Conservation (phyloP, 2,888 invertebrate genomes). For the Chrysodeixis includens region DNA sequence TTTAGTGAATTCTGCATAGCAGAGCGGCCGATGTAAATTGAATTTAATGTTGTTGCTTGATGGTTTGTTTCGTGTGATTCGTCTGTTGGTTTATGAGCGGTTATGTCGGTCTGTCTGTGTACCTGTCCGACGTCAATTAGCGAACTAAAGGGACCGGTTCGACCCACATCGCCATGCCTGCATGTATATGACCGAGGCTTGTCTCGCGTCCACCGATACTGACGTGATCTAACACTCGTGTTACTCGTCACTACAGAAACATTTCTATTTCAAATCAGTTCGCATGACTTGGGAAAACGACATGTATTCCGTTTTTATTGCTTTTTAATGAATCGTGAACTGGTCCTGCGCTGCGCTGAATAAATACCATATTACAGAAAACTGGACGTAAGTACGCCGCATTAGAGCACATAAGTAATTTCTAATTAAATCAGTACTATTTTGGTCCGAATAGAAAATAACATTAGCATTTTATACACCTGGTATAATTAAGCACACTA, state of each 20-base stretch:
- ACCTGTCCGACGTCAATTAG: slow-evolving; percentile 85
- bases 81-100: slow-evolving; percentile 62
- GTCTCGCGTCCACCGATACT: slow-evolving; percentile 63
- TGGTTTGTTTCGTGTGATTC: slow-evolving; percentile 64
- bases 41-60: slow-evolving; percentile 66
- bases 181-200: slow-evolving; percentile 73
- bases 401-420: slow-evolving; percentile 12
- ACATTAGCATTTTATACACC: slow-evolving; percentile 1
- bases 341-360: slow-evolving; percentile 20
- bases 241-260: slow-evolving; percentile 62
- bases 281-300: slow-evolving; percentile 48
- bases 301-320: slow-evolving; percentile 31
- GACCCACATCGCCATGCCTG: slow-evolving; percentile 69
- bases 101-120: slow-evolving; percentile 62
- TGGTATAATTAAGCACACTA: slow-evolving; percentile 2
- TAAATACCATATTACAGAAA: slow-evolving; percentile 11
- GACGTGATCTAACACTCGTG: slow-evolving; percentile 65
- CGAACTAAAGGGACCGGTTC: slow-evolving; percentile 78
- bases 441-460: slow-evolving; percentile 10
- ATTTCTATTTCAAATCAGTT: slow-evolving; percentile 62
- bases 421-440: slow-evolving; percentile 9
- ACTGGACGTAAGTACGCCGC: slow-evolving; percentile 1
- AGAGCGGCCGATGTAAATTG: slow-evolving; percentile 66
- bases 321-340: slow-evolving; percentile 32
- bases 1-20: slow-evolving; percentile 73